A percentile compares a stretch with the other conserved stretches of the same genome.
These are phyloP conservation scores for Bergia sp. DNA, from an alignment of 92 coral and sea anemone genomes.

Conservation along the genomic window DNA sequence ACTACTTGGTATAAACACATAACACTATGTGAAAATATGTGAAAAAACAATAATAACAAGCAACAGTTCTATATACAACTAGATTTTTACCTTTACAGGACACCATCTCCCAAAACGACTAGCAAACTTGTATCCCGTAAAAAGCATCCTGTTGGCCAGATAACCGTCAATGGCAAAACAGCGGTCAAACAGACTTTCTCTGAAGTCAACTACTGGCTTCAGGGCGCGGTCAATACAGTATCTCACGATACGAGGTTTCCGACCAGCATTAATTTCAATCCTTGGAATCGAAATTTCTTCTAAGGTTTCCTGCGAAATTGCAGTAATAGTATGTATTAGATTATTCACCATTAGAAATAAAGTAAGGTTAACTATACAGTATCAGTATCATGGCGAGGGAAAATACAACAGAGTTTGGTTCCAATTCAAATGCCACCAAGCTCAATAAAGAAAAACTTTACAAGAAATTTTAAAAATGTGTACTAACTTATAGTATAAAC, in stretches of 20 bases:
- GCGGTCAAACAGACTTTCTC: conserved; percentile 94
- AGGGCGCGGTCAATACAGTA: conserved; percentile 83
- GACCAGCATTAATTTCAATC: conserved; percentile 89
- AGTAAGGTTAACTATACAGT: too few relatives aligned
- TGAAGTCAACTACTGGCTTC: conserved; percentile 86
- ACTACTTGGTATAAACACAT: too few relatives aligned
- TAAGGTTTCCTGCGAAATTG: conserved; percentile 76
- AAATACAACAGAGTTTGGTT: too few relatives aligned
- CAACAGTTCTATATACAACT: background rate
- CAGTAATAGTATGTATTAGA: background rate
- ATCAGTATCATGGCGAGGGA: too few relatives aligned
- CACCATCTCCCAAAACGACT: conserved; percentile 99
- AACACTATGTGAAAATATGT: too few relatives aligned
- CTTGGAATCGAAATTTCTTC: conserved; percentile 93
- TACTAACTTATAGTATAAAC: too few relatives aligned
- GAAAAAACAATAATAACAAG: background rate
- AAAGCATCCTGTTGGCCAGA: conserved; percentile 88
- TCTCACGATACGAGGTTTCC: conserved; percentile 94
- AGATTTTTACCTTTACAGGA: conserved; percentile 83
- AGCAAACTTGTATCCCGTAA: conserved; percentile 89
- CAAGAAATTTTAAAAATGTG: too few relatives aligned
- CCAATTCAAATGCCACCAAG: too few relatives aligned
- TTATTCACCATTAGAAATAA: background rate
- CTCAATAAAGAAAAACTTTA: too few relatives aligned
- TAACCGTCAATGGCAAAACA: conserved; percentile 80